Evolutionary conservation across 1,140 invertebrate species (phyloP).

Genomic region (Ceratosolen solmsi): DNA sequence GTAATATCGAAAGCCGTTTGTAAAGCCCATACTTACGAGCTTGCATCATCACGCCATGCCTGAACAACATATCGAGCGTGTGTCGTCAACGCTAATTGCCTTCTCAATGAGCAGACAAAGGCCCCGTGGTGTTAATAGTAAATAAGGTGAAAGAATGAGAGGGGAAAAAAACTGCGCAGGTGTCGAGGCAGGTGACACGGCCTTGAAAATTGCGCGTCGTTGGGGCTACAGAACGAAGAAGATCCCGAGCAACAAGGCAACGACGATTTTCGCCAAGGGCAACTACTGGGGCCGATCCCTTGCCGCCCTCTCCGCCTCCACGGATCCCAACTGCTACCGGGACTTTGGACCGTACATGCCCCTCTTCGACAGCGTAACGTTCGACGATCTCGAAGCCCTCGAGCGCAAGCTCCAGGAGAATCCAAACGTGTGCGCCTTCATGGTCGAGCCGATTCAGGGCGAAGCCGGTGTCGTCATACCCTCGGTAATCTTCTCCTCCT

Average conservation of each 20-base stretch:
- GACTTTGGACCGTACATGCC: slow-evolving; percentile 89
- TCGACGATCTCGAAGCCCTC: slow-evolving; percentile 79
- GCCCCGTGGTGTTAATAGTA: no score
- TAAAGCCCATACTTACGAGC: no score
- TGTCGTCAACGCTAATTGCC: no score
- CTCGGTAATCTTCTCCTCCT: slow-evolving; percentile 56
- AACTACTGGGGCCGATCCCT: slow-evolving; percentile 91
- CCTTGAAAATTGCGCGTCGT: slow-evolving; percentile 82
- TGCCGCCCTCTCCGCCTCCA: slow-evolving; percentile 85
- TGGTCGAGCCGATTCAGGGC: slow-evolving; percentile 90
- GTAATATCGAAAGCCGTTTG: no score
- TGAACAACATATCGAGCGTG: no score
- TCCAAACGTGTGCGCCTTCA: slow-evolving; percentile 80
- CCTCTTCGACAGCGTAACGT: slow-evolving; percentile 80
- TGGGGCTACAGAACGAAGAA: slow-evolving; percentile 88
- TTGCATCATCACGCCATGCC: no score
- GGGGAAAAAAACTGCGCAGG: no score
- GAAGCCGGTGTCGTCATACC: slow-evolving; percentile 87
- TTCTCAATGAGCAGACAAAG: no score
- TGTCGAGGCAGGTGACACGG: slow-evolving; percentile 86
- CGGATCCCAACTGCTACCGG: slow-evolving; percentile 79
- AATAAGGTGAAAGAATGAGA: no score
- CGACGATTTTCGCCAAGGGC: slow-evolving; percentile 82
- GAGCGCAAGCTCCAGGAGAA: slow-evolving; percentile 75
- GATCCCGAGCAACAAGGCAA: slow-evolving; percentile 81